Evolutionary conservation across 2,888 invertebrate species (phyloP), one percentile per base, ranked within the genome.

Genomic region (Zaprionus bogoriensis): DNA sequence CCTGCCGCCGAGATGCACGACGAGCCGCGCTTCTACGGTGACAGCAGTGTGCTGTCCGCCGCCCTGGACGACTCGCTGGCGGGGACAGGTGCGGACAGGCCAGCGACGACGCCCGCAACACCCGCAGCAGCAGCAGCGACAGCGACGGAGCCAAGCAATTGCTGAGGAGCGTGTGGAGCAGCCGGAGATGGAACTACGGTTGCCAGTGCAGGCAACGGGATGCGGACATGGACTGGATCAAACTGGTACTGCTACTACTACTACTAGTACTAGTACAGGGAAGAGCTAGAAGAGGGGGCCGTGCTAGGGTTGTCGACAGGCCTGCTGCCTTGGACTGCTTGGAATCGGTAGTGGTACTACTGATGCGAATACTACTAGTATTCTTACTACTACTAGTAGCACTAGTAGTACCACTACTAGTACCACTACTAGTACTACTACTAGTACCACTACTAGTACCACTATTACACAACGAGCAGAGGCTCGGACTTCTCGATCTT

Each of bases 21-120:
- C 67, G 90, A 91, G 61, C 90, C 91, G 22, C 90, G 90, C 53
- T 91, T 91, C 73, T 91, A 91, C 62, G 90, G 90, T 54, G 91
- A 91, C 67, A 85, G 68, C 46, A 83, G 83, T 41, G 32, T 65
- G 20, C 45, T 64, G 19, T 76, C 83, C 17, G 50, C 83, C 17
- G 50, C 54, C 22, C 67, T 68, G 22, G 89, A 88, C 36, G 88
- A 88, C 36, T 79, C 32, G 32, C n/a, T 17, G 32, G 32, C 32
- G 32, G 14, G 14, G 32, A 36, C 32, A 17, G 32, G 32, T 3
- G 3, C 32, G 55, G 23, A 46, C 42, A 10, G 27, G 32, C 12
- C 12, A 9, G 19, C 54, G 27, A 45, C 52, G 32, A 7, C n/a
- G n/a, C n/a, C n/a, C n/a, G n/a, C 32, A 42, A 39, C 60, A 12